Evolutionary conservation across 2,797 vertebrate species (phyloP), one percentile per base, ranked within the genome.

Genomic region (Kryptolebias ocellatus): DNA sequence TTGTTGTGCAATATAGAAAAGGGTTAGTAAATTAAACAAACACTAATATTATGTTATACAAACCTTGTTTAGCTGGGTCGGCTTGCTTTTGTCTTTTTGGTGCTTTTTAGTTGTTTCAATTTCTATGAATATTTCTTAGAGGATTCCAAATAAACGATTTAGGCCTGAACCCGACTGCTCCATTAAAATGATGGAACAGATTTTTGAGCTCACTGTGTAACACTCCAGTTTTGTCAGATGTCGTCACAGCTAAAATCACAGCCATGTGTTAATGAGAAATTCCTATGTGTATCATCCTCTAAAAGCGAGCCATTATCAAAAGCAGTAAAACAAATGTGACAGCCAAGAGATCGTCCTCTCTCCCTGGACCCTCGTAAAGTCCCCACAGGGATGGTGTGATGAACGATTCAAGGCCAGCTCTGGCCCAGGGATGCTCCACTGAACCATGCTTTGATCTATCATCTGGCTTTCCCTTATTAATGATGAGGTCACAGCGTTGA

Each of bases 401-500:
- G 89, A 92, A 94, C 64, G 92, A 90, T 90, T 84, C 91, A 91
- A 93, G 93, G 89, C 85, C 92, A 70, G 78, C 79, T 73, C 86
- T 87, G 87, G 80, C 87, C 86, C 88, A 90, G 89, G 80, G 83
- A 75, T 83, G 81, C 92, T 92, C 90, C 88, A 91, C 80, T 90
- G 89, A 89, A 91, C 90, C 86, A 83, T 87, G 89, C 83, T 90
- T 79, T 92, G 92, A 93, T 95, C 89, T 90, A 93, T 94, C 90
- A 93, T 91, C 84, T 71, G 81, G 85, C 87, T 90, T 83, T 84
- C 86, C 85, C 87, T 90, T 93, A 94, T 95, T 92, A 91, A 94
- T 93, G 93, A 94, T 93, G 92, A 93, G 92, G 89, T 93, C 89
- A 91, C 81, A 67, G 67, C 76, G 91, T 90, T 88, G 92, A 94